Evolutionary conservation across 2,113 vertebrate species (phyloP).

Genomic region (Syngnathus floridae): DNA sequence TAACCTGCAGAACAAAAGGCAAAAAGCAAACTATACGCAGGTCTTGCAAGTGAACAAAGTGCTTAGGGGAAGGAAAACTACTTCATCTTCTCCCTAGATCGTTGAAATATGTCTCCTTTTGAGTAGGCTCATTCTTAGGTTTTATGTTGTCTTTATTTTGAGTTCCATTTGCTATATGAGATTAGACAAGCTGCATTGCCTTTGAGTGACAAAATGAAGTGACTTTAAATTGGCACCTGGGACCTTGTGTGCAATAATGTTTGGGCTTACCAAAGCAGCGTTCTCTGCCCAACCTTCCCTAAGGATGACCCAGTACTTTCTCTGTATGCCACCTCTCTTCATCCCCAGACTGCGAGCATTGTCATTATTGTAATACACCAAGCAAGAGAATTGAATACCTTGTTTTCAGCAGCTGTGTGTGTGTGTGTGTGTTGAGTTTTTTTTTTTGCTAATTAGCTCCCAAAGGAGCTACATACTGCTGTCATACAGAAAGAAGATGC

Average conservation of each 20-base stretch:
- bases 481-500: conserved; percentile 48
- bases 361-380: conserved; percentile 49
- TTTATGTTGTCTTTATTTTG: conserved; percentile 12
- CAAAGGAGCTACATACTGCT: conserved; percentile 61
- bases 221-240: conserved; percentile 17
- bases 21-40: conserved; percentile 16
- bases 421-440: conserved; percentile 53
- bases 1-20: conserved; percentile 27
- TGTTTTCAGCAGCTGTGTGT: conserved; percentile 61
- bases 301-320: conserved; percentile 31
- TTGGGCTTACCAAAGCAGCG: conserved; percentile 34
- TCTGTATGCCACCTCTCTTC: neutral
- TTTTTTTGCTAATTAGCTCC: conserved; percentile 76
- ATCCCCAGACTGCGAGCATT: conserved; percentile 28
- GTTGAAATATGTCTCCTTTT: conserved; percentile 22
- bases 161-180: conserved; percentile 17
- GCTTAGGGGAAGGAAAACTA: conserved; percentile 38
- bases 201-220: conserved; percentile 19
- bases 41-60: conserved; percentile 29
- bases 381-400: conserved; percentile 45
- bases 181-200: conserved; percentile 14
- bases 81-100: conserved; percentile 36
- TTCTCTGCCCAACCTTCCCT: conserved; percentile 22
- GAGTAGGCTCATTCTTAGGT: conserved; percentile 16
- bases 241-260: conserved; percentile 14